These are phyloP conservation scores for Ardeotis arabs DNA, from an alignment of 2,113 vertebrate species.

Conservation along the genomic window DNA sequence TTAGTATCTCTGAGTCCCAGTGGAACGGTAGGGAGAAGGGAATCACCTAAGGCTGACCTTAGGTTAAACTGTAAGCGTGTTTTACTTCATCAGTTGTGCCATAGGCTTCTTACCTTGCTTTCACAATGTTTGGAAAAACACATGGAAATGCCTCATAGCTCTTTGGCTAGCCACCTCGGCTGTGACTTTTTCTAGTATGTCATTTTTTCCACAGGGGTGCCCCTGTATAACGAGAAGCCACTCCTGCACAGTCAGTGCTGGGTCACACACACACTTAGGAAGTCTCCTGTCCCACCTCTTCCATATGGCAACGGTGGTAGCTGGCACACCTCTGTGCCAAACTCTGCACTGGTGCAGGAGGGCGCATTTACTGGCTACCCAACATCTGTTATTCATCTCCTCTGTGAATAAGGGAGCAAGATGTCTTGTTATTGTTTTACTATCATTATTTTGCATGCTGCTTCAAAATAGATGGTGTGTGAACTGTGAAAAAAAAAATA, in stretches of 20 bases:
- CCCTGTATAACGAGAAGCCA: neutral
- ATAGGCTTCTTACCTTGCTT: neutral
- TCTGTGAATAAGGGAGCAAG: neutral
- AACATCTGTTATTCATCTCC: neutral
- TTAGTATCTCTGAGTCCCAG: neutral
- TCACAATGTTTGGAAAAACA: neutral
- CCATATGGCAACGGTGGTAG: neutral
- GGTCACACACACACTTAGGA: neutral
- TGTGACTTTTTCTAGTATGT: neutral
- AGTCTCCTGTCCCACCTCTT: neutral
- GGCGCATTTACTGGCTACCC: neutral
- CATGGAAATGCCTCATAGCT: neutral
- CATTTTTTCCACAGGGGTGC: neutral
- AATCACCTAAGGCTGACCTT: neutral
- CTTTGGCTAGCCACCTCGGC: neutral
- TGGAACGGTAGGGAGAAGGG: neutral
- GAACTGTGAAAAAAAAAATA: neutral
- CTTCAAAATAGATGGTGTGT: neutral
- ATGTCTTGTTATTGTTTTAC: neutral
- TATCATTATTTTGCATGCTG: neutral
- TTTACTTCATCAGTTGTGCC: neutral
- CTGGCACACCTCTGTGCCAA: neutral
- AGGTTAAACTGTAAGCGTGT: neutral
- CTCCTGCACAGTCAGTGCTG: neutral
- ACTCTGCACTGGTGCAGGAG: neutral